A percentile compares a stretch with the other conserved stretches of the same genome.
Evolutionary conservation across 53 echinoderm and acorn worm species (phyloP).

Genomic region (Echinarachnius parma): DNA sequence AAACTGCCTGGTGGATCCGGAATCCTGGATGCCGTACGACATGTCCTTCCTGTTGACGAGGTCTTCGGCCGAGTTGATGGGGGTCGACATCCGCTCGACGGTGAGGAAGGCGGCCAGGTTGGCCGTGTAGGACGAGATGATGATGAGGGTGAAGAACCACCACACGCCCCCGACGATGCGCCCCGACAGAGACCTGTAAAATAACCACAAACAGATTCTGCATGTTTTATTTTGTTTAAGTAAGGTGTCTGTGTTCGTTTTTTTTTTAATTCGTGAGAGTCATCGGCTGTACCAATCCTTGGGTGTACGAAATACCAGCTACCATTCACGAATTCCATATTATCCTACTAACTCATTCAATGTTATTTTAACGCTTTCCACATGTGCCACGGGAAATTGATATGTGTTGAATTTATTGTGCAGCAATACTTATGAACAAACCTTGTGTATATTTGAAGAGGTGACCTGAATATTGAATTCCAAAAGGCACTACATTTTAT

Average conservation of each 20-base stretch:
- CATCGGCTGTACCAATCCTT: not conserved
- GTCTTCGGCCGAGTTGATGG: slow-evolving; percentile 87
- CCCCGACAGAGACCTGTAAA: slow-evolving; percentile 75
- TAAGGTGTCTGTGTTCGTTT: not conserved
- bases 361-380: too few relatives aligned
- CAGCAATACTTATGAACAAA: too few relatives aligned
- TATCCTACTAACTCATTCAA: too few relatives aligned
- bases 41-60: slow-evolving; percentile 78
- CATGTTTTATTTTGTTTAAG: not conserved
- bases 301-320: too few relatives aligned
- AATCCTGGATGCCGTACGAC: slow-evolving; percentile 64
- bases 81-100: slow-evolving; percentile 83
- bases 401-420: too few relatives aligned
- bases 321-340: too few relatives aligned
- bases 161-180: slow-evolving; percentile 97
- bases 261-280: not conserved
- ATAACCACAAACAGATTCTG: not conserved
- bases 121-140: slow-evolving; percentile 98
- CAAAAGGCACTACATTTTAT: too few relatives aligned
- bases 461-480: too few relatives aligned
- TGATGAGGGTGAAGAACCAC: slow-evolving; percentile 99
- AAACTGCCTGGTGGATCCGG: slow-evolving; percentile 72
- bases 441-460: too few relatives aligned
- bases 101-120: slow-evolving; percentile 96
- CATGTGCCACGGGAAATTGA: too few relatives aligned